These are phyloP conservation scores for Varanus salvator DNA, from an alignment of 2,113 vertebrate species.

Conservation along the genomic window DNA sequence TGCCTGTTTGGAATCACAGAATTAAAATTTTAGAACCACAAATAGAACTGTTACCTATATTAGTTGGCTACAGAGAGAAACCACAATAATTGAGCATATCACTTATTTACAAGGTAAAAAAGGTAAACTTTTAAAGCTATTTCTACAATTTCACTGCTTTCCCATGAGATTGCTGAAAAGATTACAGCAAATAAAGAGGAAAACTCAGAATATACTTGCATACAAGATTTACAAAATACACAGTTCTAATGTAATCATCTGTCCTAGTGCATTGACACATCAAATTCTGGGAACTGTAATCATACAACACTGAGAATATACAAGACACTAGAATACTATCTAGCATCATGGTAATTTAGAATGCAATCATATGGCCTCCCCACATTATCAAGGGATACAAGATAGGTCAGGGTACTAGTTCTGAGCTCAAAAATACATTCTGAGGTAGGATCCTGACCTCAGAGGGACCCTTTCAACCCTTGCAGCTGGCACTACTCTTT, in stretches of 20 bases:
- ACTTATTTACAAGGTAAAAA: neutral
- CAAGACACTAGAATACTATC: neutral
- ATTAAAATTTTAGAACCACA: neutral
- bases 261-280: neutral
- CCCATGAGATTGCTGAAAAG: neutral
- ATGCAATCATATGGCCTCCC: neutral
- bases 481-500: no score
- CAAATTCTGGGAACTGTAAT: slow-evolving; percentile 36
- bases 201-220: neutral
- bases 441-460: no score
- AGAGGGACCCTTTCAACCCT: no score
- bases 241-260: neutral
- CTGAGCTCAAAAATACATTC: no score
- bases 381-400: no score
- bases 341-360: neutral
- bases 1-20: neutral
- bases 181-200: neutral
- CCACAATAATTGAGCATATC: neutral
- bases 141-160: neutral
- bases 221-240: neutral
- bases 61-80: neutral
- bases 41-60: neutral
- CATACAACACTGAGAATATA: fast-evolving
- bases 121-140: neutral
- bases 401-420: no score